A percentile compares a stretch with the other conserved stretches of the same genome.
phyloP scores from a whole-genome alignment of 2,797 vertebrate genomes.

The Hoplostethus atlanticus region DNA sequence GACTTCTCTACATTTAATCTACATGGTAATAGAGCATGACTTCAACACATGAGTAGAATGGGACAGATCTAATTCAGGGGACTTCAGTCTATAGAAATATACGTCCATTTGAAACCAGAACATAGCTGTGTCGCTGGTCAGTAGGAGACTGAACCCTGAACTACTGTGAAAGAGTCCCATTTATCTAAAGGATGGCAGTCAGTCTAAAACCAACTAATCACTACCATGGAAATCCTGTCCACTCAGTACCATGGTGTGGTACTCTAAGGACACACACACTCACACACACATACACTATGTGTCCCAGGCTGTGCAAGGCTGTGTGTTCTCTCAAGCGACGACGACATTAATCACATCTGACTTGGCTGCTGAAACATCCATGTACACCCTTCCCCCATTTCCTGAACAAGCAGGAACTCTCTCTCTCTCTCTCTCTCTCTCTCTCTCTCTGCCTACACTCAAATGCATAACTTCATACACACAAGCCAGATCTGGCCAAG shows the following conservation, averaged over 20 bases:
- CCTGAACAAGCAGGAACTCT: slow-evolving; percentile 56
- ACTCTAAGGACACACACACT: background rate
- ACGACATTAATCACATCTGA: slow-evolving; percentile 85
- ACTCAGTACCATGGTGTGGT: slow-evolving; percentile 21
- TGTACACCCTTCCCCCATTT: slow-evolving; percentile 72
- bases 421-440: slow-evolving; percentile 33
- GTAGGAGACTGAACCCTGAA: slow-evolving; percentile 2
- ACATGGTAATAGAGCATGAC: slow-evolving; percentile 73
- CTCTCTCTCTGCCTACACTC: slow-evolving; percentile 14
- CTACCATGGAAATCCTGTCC: slow-evolving; percentile 2
- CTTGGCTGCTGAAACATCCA: slow-evolving; percentile 74
- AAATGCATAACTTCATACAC: background rate
- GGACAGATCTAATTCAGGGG: slow-evolving; percentile 29
- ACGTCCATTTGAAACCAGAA: slow-evolving; percentile 29
- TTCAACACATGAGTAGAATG: slow-evolving; percentile 25
- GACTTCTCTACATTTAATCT: slow-evolving; percentile 57
- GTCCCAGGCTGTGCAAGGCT: slow-evolving; percentile 47
- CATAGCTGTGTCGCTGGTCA: slow-evolving; percentile 21
- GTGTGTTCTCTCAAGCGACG: slow-evolving; percentile 70
- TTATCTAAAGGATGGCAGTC: slow-evolving; percentile 9
- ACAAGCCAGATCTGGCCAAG: background rate
- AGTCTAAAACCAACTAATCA: slow-evolving; percentile 25
- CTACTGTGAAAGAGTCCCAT: slow-evolving; percentile 26
- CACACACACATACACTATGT: slow-evolving; percentile 28
- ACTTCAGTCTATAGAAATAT: slow-evolving; percentile 17